A percentile compares a stretch with the other conserved stretches of the same genome.
Conservation (phyloP, 2,113 vertebrate species). For the Anas platyrhynchos region DNA sequence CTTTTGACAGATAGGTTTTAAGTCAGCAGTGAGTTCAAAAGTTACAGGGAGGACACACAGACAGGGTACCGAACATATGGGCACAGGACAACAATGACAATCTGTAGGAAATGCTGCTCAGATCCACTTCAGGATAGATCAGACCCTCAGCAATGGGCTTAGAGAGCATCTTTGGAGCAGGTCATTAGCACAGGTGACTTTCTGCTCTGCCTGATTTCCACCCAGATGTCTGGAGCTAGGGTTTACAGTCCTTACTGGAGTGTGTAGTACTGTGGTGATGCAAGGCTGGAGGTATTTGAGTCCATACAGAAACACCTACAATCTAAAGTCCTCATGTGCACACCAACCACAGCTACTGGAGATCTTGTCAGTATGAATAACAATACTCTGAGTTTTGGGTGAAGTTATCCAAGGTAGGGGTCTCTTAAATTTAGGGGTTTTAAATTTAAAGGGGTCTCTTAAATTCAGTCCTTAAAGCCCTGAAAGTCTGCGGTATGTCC, state of each 20-base stretch:
- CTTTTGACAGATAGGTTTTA: not conserved
- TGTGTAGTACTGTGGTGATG: not conserved
- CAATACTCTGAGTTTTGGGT: not conserved
- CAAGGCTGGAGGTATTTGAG: not conserved
- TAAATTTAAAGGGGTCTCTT: not conserved
- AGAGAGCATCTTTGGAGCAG: not conserved
- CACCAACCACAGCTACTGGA: not conserved
- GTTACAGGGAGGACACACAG: not conserved
- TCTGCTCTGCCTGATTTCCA: not conserved
- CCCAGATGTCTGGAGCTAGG: not conserved
- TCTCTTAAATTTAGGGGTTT: not conserved
- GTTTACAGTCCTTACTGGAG: not conserved
- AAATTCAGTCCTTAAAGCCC: not conserved
- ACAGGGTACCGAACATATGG: not conserved
- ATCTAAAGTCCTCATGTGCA: not conserved
- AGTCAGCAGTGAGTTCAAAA: not conserved
- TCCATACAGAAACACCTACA: not conserved
- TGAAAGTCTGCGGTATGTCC: not conserved
- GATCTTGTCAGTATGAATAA: not conserved
- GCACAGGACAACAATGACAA: too few species aligned
- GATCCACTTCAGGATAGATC: not conserved
- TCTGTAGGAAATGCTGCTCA: not conserved
- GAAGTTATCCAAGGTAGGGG: not conserved
- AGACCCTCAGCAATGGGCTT: not conserved
- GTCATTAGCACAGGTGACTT: accelerated